These are phyloP conservation scores for Pandemis heparana DNA, from an alignment of 2,888 invertebrate genomes.

Conservation along the genomic window DNA sequence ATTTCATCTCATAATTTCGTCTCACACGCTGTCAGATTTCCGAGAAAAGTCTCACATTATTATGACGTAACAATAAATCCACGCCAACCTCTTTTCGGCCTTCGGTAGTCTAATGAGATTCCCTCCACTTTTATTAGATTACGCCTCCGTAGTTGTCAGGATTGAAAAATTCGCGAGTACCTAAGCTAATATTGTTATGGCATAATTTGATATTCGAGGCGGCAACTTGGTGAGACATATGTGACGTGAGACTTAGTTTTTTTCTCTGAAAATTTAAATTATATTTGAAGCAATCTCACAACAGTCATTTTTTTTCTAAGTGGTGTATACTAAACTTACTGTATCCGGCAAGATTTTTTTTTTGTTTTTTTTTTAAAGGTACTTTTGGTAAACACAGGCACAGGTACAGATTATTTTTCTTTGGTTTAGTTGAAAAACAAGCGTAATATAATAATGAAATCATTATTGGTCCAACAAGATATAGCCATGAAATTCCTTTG, in stretches of 20 bases:
- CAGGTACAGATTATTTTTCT: background rate
- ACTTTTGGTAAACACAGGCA: background rate
- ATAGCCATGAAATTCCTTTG: constrained; percentile 4
- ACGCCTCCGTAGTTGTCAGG: constrained; percentile 23
- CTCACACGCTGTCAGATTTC: constrained; percentile 18
- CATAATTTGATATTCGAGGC: background rate
- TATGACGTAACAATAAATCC: constrained; percentile 36
- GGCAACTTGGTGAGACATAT: background rate
- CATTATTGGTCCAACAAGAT: background rate
- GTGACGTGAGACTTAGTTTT: background rate
- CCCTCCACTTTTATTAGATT: constrained; percentile 31
- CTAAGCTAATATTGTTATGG: constrained; percentile 11
- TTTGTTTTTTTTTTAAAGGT: too few species aligned
- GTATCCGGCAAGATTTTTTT: too few species aligned
- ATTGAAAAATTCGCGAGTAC: constrained; percentile 21
- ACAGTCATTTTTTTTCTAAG: too few species aligned
- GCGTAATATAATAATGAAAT: background rate
- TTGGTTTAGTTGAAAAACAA: background rate
- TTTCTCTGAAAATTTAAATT: too few species aligned
- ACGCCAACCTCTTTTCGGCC: constrained; percentile 25
- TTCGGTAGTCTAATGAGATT: constrained; percentile 35
- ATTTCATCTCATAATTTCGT: constrained; percentile 10
- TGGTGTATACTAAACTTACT: too few species aligned
- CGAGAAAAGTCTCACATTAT: constrained; percentile 18
- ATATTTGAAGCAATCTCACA: too few species aligned